These are phyloP conservation scores for Ormyrus rosae DNA, from an alignment of 2,888 invertebrate species.

Conservation along the genomic window DNA sequence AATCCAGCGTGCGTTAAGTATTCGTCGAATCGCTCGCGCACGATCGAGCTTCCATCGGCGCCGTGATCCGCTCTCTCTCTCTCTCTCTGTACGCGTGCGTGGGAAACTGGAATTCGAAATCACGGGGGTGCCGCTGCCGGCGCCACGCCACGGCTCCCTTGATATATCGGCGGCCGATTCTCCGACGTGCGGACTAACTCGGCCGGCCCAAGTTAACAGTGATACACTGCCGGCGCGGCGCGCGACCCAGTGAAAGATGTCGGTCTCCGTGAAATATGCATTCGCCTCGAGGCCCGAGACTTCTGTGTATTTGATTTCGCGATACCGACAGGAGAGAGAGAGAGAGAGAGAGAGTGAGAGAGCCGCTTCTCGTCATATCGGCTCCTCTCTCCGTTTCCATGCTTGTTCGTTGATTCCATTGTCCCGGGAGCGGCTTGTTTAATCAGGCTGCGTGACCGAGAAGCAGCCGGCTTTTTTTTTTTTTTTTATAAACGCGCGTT, in stretches of 20 bases:
- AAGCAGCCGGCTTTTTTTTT: too few relatives aligned
- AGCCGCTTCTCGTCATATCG: neutral
- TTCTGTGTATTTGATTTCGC: conserved; percentile 40
- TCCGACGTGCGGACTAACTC: conserved; percentile 31
- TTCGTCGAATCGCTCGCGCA: neutral
- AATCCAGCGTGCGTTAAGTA: neutral
- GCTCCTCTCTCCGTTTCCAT: neutral
- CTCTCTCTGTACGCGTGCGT: neutral
- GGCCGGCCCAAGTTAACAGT: conserved; percentile 43
- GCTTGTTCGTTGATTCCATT: conserved; percentile 2
- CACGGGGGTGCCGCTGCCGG: conserved; percentile 2
- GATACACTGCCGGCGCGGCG: conserved; percentile 44
- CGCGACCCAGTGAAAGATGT: conserved; percentile 52
- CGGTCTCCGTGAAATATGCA: conserved; percentile 56
- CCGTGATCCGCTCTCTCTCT: too few relatives aligned
- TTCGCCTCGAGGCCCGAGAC: conserved; percentile 15
- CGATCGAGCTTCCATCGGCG: neutral
- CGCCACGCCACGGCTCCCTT: neutral
- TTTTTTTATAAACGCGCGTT: too few relatives aligned
- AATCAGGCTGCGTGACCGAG: neutral
- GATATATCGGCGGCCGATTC: conserved; percentile 49
- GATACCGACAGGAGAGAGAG: conserved; percentile 2
- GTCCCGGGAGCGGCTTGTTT: conserved; percentile 16
- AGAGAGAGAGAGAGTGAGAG: too few relatives aligned
- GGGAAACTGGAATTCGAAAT: conserved; percentile 36